These are phyloP conservation scores for Bugula neritina DNA, from an alignment of 2,888 invertebrate genomes.

Conservation along the genomic window DNA sequence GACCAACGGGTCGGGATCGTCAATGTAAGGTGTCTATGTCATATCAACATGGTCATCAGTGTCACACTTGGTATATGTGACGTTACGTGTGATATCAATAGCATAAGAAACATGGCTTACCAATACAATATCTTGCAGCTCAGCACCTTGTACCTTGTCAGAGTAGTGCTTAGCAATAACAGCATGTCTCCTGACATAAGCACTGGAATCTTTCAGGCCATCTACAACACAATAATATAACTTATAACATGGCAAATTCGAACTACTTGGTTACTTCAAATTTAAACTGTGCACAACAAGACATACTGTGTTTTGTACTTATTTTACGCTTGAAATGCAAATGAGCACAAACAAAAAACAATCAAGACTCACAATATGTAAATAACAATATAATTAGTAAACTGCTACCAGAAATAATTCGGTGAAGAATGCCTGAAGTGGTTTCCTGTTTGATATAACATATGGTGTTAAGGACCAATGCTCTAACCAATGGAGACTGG, in stretches of 20 bases:
- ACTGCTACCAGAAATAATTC: conserved; percentile 1
- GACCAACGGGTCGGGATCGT: conserved; percentile 12
- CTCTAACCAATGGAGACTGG: conserved; percentile 16
- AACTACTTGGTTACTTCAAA: no score
- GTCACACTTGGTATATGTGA: no score
- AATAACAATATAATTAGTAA: background rate
- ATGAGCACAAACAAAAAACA: no score
- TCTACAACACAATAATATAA: no score
- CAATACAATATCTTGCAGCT: background rate
- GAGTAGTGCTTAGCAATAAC: background rate
- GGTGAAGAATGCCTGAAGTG: background rate
- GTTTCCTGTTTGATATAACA: background rate
- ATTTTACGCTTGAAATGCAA: no score
- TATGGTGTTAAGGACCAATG: conserved; percentile 21
- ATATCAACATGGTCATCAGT: no score
- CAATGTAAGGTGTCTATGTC: background rate
- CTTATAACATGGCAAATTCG: no score
- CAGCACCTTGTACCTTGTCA: background rate
- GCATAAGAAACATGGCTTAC: no score
- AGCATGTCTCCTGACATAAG: conserved; percentile 16
- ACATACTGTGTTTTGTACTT: no score
- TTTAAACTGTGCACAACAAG: no score
- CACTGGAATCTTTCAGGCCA: conserved; percentile 18
- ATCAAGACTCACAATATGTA: no score
- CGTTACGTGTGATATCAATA: no score